These are phyloP conservation scores for Gryon sp. DNA, from an alignment of 1,140 invertebrate species.

Conservation along the genomic window DNA sequence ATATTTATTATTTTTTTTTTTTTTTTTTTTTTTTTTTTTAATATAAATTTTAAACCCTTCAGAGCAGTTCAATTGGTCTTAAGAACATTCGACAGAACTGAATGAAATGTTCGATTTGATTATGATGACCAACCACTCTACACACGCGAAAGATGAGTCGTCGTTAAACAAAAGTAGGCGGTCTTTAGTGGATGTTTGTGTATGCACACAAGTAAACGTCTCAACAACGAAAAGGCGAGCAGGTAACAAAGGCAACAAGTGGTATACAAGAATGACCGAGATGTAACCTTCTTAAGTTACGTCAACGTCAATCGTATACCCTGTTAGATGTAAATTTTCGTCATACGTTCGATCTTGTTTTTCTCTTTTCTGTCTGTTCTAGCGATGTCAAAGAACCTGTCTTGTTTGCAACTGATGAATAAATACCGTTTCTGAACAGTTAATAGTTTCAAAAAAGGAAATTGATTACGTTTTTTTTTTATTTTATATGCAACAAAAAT, in stretches of 20 bases:
- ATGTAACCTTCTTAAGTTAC: slow-evolving; percentile 51
- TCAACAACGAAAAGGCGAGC: slow-evolving; percentile 49
- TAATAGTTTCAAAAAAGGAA: too few species aligned
- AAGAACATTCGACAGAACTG: slow-evolving; percentile 22
- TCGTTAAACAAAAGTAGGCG: slow-evolving; percentile 54
- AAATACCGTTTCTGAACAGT: not conserved
- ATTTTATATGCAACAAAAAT: too few species aligned
- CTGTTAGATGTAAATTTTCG: slow-evolving; percentile 43
- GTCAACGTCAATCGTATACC: slow-evolving; percentile 40
- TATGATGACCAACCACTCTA: slow-evolving; percentile 40
- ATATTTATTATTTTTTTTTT: too few species aligned
- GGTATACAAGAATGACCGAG: slow-evolving; percentile 56
- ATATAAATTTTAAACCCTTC: too few species aligned
- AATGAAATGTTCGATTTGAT: slow-evolving; percentile 48
- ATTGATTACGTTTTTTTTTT: not conserved
- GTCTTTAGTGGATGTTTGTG: slow-evolving; percentile 11
- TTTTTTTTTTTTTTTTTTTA: too few species aligned
- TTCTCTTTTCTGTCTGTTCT: not conserved
- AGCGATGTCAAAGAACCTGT: not conserved
- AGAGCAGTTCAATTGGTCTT: slow-evolving; percentile 8
- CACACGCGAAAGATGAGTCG: slow-evolving; percentile 49
- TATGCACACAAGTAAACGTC: slow-evolving; percentile 10
- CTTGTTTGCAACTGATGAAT: not conserved
- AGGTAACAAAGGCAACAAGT: slow-evolving; percentile 65
- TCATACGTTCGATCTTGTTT: not conserved